Evolutionary conservation across 1,140 invertebrate genomes (phyloP), one percentile per base, ranked within the genome.

Genomic region (Musca domestica): DNA sequence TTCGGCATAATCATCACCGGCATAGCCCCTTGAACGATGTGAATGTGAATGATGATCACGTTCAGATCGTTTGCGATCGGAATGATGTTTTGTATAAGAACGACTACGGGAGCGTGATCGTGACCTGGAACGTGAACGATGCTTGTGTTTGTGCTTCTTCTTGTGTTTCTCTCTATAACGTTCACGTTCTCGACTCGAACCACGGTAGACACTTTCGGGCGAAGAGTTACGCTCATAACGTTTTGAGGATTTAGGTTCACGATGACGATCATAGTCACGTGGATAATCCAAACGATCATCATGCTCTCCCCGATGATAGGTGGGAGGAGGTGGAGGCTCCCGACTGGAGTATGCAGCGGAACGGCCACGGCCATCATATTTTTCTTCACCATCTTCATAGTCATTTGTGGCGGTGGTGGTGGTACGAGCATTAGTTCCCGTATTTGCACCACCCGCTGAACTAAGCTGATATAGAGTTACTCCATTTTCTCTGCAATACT

Each of bases 401-500:
- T 56, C 67, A 17, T 23, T 30, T 61, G 41, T 58, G 14, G 49
- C 64, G 20, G 47, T 34, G 2, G 34, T 67, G 7, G 69, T 69
- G 15, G 67, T 66, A 22, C 66, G 66, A n/a, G 49, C 65, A 58
- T 71, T 71, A 17, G 73, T 64, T 7, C 25, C n/a, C 0, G 27
- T 54, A 64, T 64, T 3, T n/a, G 19, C 20, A 47, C 69, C 23
- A 30, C 54, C 64, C n/a, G n/a, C n/a, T 30, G 67, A 20, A 30
- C 41, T 70, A 15, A 79, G n/a, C 46, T 81, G 78, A 51, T 74
- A 74, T 1, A 75, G 22, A 15, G 72, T 79, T 2, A 81, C 66
- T 52, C 70, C 70, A 70, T 82, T 72, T 20, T 76, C 72, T 5
- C 77, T 72, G 47, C 76, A 79, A 71, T 81, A 82, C 22, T 89